These are phyloP conservation scores for Esox masquinongy DNA, from an alignment of 2,797 vertebrate species.

Conservation along the genomic window DNA sequence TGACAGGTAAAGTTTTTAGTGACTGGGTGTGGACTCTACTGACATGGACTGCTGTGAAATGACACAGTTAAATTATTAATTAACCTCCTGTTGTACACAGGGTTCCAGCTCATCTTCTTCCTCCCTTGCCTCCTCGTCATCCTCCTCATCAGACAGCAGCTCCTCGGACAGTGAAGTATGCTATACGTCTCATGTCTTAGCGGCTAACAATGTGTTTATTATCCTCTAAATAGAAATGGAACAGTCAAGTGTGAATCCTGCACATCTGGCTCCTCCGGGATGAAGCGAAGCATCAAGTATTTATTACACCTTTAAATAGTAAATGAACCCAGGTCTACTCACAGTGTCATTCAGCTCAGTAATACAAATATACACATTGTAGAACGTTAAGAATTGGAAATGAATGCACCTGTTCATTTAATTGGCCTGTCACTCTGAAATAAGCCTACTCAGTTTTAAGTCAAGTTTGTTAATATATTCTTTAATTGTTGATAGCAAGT, in stretches of 20 bases:
- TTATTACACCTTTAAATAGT: too few species aligned
- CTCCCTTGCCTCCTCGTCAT: slow-evolving; percentile 32
- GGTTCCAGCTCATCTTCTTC: slow-evolving; percentile 57
- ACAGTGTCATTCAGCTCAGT: not conserved
- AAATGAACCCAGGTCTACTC: too few species aligned
- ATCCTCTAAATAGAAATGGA: not conserved
- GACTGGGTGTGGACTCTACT: not conserved
- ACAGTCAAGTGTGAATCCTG: slow-evolving; percentile 2
- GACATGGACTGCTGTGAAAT: not conserved
- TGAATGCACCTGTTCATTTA: not conserved
- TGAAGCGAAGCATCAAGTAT: not conserved
- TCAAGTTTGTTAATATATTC: not conserved
- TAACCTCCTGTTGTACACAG: slow-evolving; percentile 43
- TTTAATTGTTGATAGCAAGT: not conserved
- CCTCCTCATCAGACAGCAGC: slow-evolving; percentile 55
- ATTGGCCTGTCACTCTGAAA: not conserved
- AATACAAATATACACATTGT: not conserved
- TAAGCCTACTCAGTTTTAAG: not conserved
- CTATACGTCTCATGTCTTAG: not conserved
- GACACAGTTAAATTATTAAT: not conserved
- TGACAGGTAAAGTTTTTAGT: not conserved
- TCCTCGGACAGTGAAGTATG: slow-evolving; percentile 68
- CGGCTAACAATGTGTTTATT: not conserved
- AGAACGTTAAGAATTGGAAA: not conserved
- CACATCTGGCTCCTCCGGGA: not conserved